Base-by-base conservation (phyloP, 2,113 vertebrate species). In the Aepyceros melampus region DNA sequence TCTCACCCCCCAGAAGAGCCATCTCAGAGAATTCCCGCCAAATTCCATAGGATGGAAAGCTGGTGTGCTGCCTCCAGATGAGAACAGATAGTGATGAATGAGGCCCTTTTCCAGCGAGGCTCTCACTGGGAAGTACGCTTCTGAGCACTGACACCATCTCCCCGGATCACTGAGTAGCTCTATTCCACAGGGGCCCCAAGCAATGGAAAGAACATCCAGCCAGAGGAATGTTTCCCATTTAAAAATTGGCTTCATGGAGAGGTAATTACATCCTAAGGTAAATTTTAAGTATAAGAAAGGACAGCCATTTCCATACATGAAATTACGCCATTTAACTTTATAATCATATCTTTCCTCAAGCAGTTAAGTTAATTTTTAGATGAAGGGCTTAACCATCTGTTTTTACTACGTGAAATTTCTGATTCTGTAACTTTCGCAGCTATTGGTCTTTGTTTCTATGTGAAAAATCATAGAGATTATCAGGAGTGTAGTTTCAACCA, bases 191-290 rank as follows among this genome's bases (percentile, higher is more conserved):
- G 92, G 94, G 7, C 84, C 96, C 86, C 60, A 79, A 76, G 79
- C 83, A 93, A 98, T 43, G 45, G 84, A 97, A 97, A 95, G 96
- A 89, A 98, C 97, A 79, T 51, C 95, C 96, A 11, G 1, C 55
- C 86, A 86, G 92, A 47, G 92, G 95, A 98, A 87, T 92, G 91
- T 94, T 98, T 98, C 98, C 98, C 97, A 97, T 96, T 96, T 98
- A 97, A 89, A 98, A 98, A 93, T n/a, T 98, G 97, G 83, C 96
- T 98, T 98, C 95, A 83, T 82, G 64, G 87, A 87, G 56, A 96
- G 86, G 60, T 92, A 97, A 97, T 94, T 93, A 95, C 53, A 53
- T 97, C 93, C 92, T 88, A 96, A 96, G 95, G 96, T 95, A 96
- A 82, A 94, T 90, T 85, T 96, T 86, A 94, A 97, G 67, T 90